Percentiles rank a stretch among this genome's conserved stretches.
phyloP scores from a whole-genome alignment of 2,888 invertebrate genomes.

The Xestia sexstrigata region DNA sequence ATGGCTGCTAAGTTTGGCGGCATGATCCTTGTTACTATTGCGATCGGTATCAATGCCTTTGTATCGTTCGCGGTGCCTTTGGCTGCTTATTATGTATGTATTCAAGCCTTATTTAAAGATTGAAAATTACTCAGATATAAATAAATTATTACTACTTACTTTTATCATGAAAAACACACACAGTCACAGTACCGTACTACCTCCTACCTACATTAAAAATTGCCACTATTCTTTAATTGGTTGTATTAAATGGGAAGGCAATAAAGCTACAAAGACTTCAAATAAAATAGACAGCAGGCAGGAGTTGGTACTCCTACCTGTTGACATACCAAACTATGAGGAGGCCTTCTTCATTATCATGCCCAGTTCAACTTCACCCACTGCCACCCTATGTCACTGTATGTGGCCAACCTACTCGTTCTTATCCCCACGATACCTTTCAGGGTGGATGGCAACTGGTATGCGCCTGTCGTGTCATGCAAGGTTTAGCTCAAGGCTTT shows the following conservation, averaged over 20 bases:
- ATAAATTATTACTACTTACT: neutral
- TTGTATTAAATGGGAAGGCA: neutral
- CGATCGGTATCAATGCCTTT: slow-evolving; percentile 78
- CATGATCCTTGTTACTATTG: slow-evolving; percentile 87
- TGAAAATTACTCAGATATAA: neutral
- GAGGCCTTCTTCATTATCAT: neutral
- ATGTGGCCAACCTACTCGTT: neutral
- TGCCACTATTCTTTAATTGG: neutral
- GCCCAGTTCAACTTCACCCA: neutral
- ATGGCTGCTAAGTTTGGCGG: slow-evolving; percentile 93
- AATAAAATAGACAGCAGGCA: neutral
- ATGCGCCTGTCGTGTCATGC: slow-evolving; percentile 92
- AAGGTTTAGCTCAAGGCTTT: slow-evolving; percentile 81
- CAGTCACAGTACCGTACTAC: neutral
- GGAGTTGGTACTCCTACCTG: no score
- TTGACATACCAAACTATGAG: neutral
- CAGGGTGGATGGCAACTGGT: slow-evolving; percentile 91
- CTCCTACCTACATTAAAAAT: neutral
- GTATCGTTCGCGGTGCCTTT: slow-evolving; percentile 67
- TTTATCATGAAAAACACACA: neutral
- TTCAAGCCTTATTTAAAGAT: neutral
- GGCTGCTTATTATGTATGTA: slow-evolving; percentile 70
- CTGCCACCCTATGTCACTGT: neutral
- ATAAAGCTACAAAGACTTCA: neutral
- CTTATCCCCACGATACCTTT: slow-evolving; percentile 57